phyloP scores from a whole-genome alignment of 2,888 invertebrate genomes.

The Hirtodrosophila cameraria region DNA sequence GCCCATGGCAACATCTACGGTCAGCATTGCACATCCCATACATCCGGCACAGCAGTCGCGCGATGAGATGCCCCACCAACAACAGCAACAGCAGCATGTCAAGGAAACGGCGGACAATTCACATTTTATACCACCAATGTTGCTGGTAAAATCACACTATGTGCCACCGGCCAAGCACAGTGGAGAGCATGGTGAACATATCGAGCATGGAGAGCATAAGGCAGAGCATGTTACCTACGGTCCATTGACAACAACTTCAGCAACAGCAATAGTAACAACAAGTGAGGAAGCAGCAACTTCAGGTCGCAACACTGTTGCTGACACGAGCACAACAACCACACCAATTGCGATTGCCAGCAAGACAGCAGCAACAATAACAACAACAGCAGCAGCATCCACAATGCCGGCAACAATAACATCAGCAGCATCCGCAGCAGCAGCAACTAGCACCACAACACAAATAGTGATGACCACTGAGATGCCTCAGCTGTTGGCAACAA shows the following conservation, averaged over 20 bases:
- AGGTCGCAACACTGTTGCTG: neutral
- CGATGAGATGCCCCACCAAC: slow-evolving; percentile 71
- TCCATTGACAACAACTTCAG: slow-evolving; percentile 13
- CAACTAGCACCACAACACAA: slow-evolving; percentile 16
- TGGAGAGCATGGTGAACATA: slow-evolving; percentile 54
- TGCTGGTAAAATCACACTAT: slow-evolving; percentile 84
- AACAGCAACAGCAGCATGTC: too few species aligned
- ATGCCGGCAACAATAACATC: slow-evolving; percentile 21
- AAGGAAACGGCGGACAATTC: slow-evolving; percentile 82
- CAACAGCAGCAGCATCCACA: slow-evolving; percentile 19
- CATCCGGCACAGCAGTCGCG: slow-evolving; percentile 79
- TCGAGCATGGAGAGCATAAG: slow-evolving; percentile 19
- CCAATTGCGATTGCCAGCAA: slow-evolving; percentile 3
- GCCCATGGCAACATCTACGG: slow-evolving; percentile 42
- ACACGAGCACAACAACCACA: neutral
- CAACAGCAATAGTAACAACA: slow-evolving; percentile 18
- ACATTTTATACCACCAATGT: slow-evolving; percentile 84
- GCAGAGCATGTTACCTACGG: slow-evolving; percentile 1
- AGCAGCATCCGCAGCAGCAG: slow-evolving; percentile 19
- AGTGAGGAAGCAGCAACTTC: neutral
- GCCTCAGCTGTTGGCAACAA: slow-evolving; percentile 11
- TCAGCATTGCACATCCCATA: slow-evolving; percentile 81
- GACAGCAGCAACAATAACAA: slow-evolving; percentile 26
- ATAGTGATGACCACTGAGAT: slow-evolving; percentile 23
- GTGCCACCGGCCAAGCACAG: slow-evolving; percentile 80